Base-by-base conservation (phyloP, 2,888 invertebrate species). In the Parnassius glacialis region DNA sequence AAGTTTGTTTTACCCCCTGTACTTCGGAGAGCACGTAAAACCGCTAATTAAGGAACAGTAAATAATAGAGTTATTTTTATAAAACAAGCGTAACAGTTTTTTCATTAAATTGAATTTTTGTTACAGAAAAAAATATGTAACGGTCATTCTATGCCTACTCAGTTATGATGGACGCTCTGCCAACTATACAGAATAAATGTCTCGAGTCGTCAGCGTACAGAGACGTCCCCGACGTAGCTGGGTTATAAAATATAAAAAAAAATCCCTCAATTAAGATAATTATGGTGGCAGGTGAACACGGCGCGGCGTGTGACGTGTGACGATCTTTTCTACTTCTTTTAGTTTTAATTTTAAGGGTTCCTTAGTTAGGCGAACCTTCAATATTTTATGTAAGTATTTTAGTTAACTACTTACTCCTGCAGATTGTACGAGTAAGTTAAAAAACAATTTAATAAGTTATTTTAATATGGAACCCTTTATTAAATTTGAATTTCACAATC, bases 151-250 rank as follows among this genome's bases (percentile, higher is more conserved):
- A 51, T 62, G 51, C 52, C 51, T 12, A 58, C 25, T 50, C 47
- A 25, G 58, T n/a, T 43, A 44, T 55, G 25, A 62, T 58, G 62
- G 59, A 51, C 55, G 52, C 51, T 41, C 51, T 54, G 52, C 55
- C 74, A 81, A 81, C 83, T 82, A 82, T 64, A 68, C 66, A 78
- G 81, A n/a, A 83, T 84, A 76, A 71, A 67, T 71, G 83, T 83
- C 82, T 60, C 50, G 51, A 73, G 67, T 70, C 53, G 64, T 62
- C 65, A 59, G 61, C 68, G 65, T 62, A 65, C 65, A 68, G 74
- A 72, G 79, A 74, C 78, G 74, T 77, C 79, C 75, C 72, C 58
- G 73, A 74, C 78, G 75, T 77, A 78, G 78, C 78, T 67, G 72
- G 65, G 44, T 62, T 70, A 72, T 70, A 71, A 70, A 63, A 65